A percentile compares a stretch with the other conserved stretches of the same genome.
Evolutionary conservation across 2,797 vertebrate species (phyloP).

Genomic region (Alca torda): DNA sequence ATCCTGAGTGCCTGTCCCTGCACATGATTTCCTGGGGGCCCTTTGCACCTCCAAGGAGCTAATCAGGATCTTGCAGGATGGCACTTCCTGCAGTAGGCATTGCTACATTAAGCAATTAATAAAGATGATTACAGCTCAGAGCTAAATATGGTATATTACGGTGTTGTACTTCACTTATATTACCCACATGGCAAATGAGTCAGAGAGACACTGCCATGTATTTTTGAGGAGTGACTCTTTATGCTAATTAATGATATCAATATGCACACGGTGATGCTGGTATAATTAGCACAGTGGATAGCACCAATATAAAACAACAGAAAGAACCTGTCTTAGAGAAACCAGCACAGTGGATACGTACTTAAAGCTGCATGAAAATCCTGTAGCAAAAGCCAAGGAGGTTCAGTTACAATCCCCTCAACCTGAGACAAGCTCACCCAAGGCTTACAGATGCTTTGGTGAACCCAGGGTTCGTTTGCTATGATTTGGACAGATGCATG

Average conservation of each 20-base stretch:
- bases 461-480: neutral
- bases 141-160: slow-evolving; percentile 64
- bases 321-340: slow-evolving; percentile 66
- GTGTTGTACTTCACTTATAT: slow-evolving; percentile 55
- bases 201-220: slow-evolving; percentile 37
- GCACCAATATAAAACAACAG: slow-evolving; percentile 51
- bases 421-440: neutral
- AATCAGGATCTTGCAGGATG: slow-evolving; percentile 32
- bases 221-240: slow-evolving; percentile 77
- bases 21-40: neutral
- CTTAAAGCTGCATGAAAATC: neutral
- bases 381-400: neutral
- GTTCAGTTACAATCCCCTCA: neutral
- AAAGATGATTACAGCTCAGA: slow-evolving; percentile 69
- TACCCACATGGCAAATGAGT: slow-evolving; percentile 67
- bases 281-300: slow-evolving; percentile 68
- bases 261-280: slow-evolving; percentile 68
- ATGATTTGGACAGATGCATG: neutral
- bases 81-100: slow-evolving; percentile 26
- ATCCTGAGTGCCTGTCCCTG: neutral
- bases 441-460: neutral
- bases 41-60: neutral
- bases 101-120: slow-evolving; percentile 70
- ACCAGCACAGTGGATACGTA: neutral
- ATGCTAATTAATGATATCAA: slow-evolving; percentile 77